These are phyloP conservation scores for Rhizomys pruinosus DNA, from an alignment of 2,113 vertebrate genomes.

Conservation along the genomic window DNA sequence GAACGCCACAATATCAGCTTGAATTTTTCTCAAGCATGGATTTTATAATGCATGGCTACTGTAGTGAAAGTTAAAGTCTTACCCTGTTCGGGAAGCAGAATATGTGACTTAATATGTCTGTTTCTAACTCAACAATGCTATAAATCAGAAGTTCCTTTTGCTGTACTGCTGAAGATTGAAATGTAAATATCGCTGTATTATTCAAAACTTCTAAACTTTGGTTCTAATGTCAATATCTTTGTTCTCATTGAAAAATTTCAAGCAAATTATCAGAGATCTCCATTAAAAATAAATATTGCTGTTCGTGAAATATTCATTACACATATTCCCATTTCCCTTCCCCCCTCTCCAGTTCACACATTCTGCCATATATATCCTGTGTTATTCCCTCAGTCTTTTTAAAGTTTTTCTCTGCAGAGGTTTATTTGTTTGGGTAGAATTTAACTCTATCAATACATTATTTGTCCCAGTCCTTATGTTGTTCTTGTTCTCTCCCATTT, in stretches of 20 bases:
- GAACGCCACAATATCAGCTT: neutral
- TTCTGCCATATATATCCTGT: too few species aligned
- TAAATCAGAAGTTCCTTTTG: slow-evolving; percentile 36
- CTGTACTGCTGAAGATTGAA: neutral
- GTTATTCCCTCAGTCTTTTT: too few species aligned
- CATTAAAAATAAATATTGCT: neutral
- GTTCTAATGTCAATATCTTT: neutral
- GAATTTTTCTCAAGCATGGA: neutral
- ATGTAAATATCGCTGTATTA: slow-evolving; percentile 54
- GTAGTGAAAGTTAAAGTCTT: neutral
- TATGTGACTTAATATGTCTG: neutral
- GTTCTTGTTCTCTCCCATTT: too few species aligned
- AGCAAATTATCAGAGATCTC: neutral
- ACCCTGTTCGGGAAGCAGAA: neutral
- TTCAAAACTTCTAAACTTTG: slow-evolving; percentile 57
- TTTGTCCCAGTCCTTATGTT: too few species aligned
- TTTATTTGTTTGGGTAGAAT: too few species aligned
- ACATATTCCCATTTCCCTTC: too few species aligned
- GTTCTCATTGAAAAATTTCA: slow-evolving; percentile 18
- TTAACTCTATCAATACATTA: too few species aligned
- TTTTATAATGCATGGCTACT: neutral
- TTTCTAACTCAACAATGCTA: slow-evolving; percentile 40
- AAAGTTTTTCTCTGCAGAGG: too few species aligned
- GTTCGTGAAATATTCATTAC: neutral
- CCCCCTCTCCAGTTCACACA: too few species aligned